Conservation (phyloP, 2,888 invertebrate species). For the Lampropteryx suffumata region DNA sequence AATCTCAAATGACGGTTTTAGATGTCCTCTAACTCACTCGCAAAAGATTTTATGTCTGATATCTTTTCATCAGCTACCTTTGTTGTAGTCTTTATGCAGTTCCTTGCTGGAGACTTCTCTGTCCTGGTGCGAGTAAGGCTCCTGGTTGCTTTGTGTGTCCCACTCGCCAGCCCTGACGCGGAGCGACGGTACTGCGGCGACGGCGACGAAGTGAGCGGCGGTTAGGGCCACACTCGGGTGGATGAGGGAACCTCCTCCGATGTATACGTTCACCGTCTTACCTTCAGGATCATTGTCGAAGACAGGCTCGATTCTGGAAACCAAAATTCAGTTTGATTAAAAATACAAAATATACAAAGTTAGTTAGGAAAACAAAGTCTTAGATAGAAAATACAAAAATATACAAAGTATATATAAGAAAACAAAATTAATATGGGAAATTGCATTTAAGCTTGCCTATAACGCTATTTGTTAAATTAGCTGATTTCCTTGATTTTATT, state of each 20-base stretch:
- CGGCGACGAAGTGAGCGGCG: slow-evolving; percentile 87
- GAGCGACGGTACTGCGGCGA: slow-evolving; percentile 38
- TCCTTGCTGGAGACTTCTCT: slow-evolving; percentile 81
- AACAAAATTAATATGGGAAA: too few relatives aligned
- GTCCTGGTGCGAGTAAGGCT: slow-evolving; percentile 88
- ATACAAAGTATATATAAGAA: too few relatives aligned
- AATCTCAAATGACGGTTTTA: too few relatives aligned
- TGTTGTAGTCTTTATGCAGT: slow-evolving; percentile 85
- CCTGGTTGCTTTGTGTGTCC: slow-evolving; percentile 89
- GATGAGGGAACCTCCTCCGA: slow-evolving; percentile 92
- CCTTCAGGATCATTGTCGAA: slow-evolving; percentile 63
- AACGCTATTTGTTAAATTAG: too few relatives aligned
- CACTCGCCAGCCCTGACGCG: slow-evolving; percentile 89
- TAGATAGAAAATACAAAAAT: too few relatives aligned
- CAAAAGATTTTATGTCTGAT: too few relatives aligned
- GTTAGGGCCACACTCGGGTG: slow-evolving; percentile 89
- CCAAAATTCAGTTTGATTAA: too few relatives aligned
- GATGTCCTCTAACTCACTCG: too few relatives aligned
- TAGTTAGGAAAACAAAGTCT: too few relatives aligned
- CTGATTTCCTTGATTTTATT: too few relatives aligned
- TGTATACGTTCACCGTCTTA: slow-evolving; percentile 80
- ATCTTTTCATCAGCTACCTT: slow-evolving; percentile 44
- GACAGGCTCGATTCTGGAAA: slow-evolving; percentile 74
- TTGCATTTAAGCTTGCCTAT: too few relatives aligned
- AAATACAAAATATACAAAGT: too few relatives aligned